These are phyloP conservation scores for Cheilosia soror DNA, from an alignment of 2,888 invertebrate genomes.

Conservation along the genomic window DNA sequence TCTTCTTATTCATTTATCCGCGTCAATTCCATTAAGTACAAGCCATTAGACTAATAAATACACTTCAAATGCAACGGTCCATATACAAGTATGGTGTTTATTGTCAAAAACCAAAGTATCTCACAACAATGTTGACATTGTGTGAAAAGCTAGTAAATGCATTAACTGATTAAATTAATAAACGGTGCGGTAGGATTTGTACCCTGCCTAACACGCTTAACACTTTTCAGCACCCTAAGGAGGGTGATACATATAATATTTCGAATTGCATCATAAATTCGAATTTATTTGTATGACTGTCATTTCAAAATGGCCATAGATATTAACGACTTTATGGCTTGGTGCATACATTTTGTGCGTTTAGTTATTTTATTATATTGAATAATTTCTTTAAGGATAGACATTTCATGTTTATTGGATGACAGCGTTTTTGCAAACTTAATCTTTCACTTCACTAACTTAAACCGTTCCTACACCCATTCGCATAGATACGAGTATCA, in stretches of 20 bases:
- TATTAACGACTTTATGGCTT: conserved; percentile 1
- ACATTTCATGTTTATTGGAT: conserved; percentile 16
- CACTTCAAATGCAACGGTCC: background rate
- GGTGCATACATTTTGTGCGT: conserved; percentile 25
- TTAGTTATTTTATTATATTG: conserved; percentile 10
- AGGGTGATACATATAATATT: conserved; percentile 61
- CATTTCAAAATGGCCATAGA: conserved; percentile 48
- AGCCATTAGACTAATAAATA: conserved; percentile 2
- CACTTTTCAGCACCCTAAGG: conserved; percentile 11
- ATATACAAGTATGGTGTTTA: background rate
- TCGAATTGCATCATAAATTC: conserved; percentile 66
- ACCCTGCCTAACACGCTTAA: conserved; percentile 26
- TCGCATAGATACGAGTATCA: conserved; percentile 45
- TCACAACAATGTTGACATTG: conserved; percentile 27
- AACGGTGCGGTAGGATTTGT: conserved; percentile 40
- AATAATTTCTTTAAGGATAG: background rate
- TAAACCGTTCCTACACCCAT: conserved; percentile 52
- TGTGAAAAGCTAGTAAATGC: conserved; percentile 31
- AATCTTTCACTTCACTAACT: conserved; percentile 72
- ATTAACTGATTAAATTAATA: conserved; percentile 66
- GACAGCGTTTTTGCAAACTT: conserved; percentile 42
- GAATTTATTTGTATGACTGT: conserved; percentile 46
- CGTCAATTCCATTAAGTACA: background rate
- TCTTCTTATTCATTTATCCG: too few species aligned
- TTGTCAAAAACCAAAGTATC: conserved; percentile 35